Conservation (phyloP, 2,888 invertebrate species). For the Sphaerophoria taeniata region DNA sequence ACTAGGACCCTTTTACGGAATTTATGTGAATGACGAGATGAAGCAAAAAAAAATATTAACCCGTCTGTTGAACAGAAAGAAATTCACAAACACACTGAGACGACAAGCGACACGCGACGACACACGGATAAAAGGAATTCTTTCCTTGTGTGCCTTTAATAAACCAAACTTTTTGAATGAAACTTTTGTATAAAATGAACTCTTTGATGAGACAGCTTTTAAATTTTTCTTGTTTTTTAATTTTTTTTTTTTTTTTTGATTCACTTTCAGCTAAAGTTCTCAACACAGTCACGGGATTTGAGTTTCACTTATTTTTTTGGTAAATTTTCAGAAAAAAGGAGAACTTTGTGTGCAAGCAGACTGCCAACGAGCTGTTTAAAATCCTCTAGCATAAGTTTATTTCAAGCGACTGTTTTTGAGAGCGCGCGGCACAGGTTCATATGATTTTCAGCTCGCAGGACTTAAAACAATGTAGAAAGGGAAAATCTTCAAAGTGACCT, state of each 20-base stretch:
- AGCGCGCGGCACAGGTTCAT: conserved; percentile 44
- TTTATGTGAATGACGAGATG: not conserved
- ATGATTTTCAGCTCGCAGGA: conserved; percentile 69
- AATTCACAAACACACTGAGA: too few relatives aligned
- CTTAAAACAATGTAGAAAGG: conserved; percentile 68
- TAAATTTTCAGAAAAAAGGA: conserved; percentile 6
- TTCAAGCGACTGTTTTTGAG: conserved; percentile 5
- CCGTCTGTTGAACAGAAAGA: not conserved
- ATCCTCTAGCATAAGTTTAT: conserved; percentile 17
- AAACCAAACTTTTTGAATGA: conserved; percentile 48
- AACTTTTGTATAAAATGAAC: conserved; percentile 58
- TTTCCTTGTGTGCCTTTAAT: conserved; percentile 12
- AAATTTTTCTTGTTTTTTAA: conserved; percentile 18
- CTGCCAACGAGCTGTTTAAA: not conserved
- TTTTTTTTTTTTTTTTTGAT: conserved; percentile 24
- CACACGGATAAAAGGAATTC: too few relatives aligned
- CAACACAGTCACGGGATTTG: conserved; percentile 29
- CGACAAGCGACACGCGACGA: too few relatives aligned
- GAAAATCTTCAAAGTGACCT: conserved; percentile 74
- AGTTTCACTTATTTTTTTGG: conserved; percentile 12
- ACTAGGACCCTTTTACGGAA: not conserved
- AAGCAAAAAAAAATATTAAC: not conserved
- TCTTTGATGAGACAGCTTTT: conserved; percentile 59
- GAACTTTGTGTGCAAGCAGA: conserved; percentile 44
- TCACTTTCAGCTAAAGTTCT: conserved; percentile 54